Evolutionary conservation across 2,888 invertebrate genomes (phyloP), one percentile per base, ranked within the genome.

Genomic region (Gastracanthus pulcherrimus): DNA sequence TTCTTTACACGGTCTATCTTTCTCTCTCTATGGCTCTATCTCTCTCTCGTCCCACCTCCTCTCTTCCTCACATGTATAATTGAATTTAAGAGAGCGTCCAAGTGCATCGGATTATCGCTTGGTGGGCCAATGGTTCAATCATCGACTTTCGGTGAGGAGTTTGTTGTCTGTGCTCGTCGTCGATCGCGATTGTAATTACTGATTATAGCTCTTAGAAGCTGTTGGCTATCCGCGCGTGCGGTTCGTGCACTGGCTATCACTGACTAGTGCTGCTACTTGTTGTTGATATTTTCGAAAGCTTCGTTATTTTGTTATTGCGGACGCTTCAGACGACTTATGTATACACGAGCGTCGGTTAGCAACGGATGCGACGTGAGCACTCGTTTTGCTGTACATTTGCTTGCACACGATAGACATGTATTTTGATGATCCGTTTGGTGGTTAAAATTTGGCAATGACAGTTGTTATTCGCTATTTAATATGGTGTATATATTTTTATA

Each of bases 181-280:
- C 48, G 31, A 72, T 72, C 23, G 62, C 41, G 26, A 74, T 48
- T 74, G 62, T 64, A 48, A 74, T 74, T 64, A 74, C 13, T 62
- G 58, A 51, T 4, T 31, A 11, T 31, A 19, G 26, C 23, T 23
- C 26, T 55, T 26, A 3, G 55, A 55, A 55, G 26, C 36, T 36
- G 62, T 19, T 36, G 62, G 19, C 19, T 19, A n/a, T 34, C 11
- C 62, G 62, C 19, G 9, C 36, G n/a, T 9, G 36, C 19, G n/a
- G 19, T 62, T 29, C 7, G n/a, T 62, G 34, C 7, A 16, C 34
- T n/a, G n/a, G 36, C 62, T 9, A 7, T 2, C 11, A 11, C 4
- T 7, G 11, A n/a, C 9, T 9, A 34, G 62, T n/a, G 29, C 16
- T n/a, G 36, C 36, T 36, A 62, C 19, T 62, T 36, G 34, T 62